Conservation (phyloP, 2,888 invertebrate species). For the Macropis europaea region DNA sequence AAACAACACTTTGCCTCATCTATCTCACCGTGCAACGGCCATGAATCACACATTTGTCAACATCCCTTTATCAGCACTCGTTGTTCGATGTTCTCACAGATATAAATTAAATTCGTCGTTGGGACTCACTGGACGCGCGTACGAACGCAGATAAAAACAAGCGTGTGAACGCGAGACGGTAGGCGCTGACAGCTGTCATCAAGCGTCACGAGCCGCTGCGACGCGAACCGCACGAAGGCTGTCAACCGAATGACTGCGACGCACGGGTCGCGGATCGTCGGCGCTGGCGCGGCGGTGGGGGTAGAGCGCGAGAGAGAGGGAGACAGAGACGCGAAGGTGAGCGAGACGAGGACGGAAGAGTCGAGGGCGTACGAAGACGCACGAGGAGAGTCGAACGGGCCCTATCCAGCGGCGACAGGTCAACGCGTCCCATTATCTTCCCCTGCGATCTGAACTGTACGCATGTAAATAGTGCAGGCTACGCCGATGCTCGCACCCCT, state of each 20-base stretch:
- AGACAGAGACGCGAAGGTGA: conserved; percentile 5
- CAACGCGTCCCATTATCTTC: conserved; percentile 56
- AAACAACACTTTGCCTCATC: conserved; percentile 21
- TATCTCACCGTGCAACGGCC: conserved; percentile 23
- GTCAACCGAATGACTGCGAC: conserved; percentile 72
- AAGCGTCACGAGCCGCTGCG: conserved; percentile 6
- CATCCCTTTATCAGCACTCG: not conserved
- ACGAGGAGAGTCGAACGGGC: conserved; percentile 7
- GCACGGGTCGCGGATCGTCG: conserved; percentile 45
- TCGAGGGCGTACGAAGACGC: not conserved
- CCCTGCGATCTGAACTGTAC: conserved; percentile 44
- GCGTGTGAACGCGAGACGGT: not conserved
- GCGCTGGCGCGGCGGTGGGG: conserved; percentile 30
- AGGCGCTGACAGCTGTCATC: conserved; percentile 56
- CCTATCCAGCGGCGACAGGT: conserved; percentile 47
- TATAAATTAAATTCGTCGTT: no score
- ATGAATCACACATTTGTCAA: conserved; percentile 45
- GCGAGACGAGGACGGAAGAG: conserved; percentile 5
- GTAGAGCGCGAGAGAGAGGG: conserved; percentile 21
- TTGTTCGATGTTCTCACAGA: no score
- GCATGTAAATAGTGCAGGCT: conserved; percentile 49
- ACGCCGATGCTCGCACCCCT: conserved; percentile 44
- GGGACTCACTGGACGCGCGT: not conserved
- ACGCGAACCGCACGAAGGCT: conserved; percentile 62
- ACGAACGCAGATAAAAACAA: not conserved